phyloP scores from a whole-genome alignment of 2,797 vertebrate genomes.

The Coluber constrictor region DNA sequence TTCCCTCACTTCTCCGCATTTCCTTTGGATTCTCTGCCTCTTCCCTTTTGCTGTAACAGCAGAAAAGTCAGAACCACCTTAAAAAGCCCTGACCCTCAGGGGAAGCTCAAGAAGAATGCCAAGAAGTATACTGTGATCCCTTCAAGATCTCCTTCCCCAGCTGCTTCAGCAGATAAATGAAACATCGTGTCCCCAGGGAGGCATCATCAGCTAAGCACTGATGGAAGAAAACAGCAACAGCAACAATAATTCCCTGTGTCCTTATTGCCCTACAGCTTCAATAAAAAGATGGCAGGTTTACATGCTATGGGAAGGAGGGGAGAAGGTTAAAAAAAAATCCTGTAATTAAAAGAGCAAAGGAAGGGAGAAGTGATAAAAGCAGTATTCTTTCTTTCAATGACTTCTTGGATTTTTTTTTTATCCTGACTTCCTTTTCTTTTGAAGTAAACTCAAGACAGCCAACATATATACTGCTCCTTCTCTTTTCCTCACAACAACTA shows the following conservation, averaged over 20 bases:
- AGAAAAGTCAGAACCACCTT: slow-evolving; percentile 28
- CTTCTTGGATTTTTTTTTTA: background rate
- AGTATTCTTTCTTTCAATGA: background rate
- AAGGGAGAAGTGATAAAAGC: background rate
- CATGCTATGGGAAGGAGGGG: slow-evolving; percentile 33
- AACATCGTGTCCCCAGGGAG: slow-evolving; percentile 44
- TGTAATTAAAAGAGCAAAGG: slow-evolving; percentile 7
- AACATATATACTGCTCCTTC: background rate
- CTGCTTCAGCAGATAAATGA: slow-evolving; percentile 52
- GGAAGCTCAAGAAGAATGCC: background rate
- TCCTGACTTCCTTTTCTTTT: background rate
- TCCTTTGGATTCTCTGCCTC: background rate
- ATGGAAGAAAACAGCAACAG: background rate
- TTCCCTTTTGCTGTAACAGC: slow-evolving; percentile 24
- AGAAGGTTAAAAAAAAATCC: background rate
- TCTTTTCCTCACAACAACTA: background rate
- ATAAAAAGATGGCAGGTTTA: slow-evolving; percentile 59
- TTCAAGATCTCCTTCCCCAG: slow-evolving; percentile 36
- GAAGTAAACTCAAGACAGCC: background rate
- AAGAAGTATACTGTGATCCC: background rate
- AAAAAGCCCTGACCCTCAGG: background rate
- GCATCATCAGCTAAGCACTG: slow-evolving; percentile 42
- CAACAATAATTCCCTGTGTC: slow-evolving; percentile 51
- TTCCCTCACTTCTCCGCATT: background rate
- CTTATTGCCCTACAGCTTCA: slow-evolving; percentile 61